These are phyloP conservation scores for Exocentrus adspersus DNA, from an alignment of 2,888 invertebrate species.

Conservation along the genomic window DNA sequence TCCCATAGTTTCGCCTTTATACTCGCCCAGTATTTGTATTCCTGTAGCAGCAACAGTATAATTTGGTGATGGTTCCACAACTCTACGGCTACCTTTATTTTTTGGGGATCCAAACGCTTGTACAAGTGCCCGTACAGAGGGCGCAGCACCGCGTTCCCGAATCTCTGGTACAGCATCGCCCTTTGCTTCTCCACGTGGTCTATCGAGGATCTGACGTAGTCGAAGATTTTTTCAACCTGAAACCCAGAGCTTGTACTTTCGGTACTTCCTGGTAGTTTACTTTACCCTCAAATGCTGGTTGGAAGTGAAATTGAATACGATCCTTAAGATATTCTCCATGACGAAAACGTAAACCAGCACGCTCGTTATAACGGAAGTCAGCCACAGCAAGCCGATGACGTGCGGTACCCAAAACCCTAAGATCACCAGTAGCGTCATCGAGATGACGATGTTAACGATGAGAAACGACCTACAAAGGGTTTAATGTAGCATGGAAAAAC, in stretches of 20 bases:
- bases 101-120: conserved; percentile 30
- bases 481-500: neutral
- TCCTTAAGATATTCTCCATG: conserved; percentile 41
- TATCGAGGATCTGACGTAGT: conserved; percentile 23
- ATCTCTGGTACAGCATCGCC: conserved; percentile 40
- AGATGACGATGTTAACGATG: conserved; percentile 20
- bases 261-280: no score
- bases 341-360: conserved; percentile 39
- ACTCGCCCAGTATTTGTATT: conserved; percentile 33
- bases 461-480: neutral
- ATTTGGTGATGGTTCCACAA: neutral
- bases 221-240: conserved; percentile 31
- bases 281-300: conserved; percentile 32
- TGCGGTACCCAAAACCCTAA: conserved; percentile 50
- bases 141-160: conserved; percentile 42
- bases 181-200: conserved; percentile 44
- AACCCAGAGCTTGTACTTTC: conserved; percentile 9
- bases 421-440: conserved; percentile 38
- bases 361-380: conserved; percentile 40
- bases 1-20: conserved; percentile 36
- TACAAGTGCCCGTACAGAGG: conserved; percentile 47
- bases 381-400: conserved; percentile 44
- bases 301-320: conserved; percentile 32
- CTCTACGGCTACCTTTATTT: conserved; percentile 35
- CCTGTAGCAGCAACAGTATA: conserved; percentile 21